Percentiles rank a stretch among this genome's conserved stretches.
These are phyloP conservation scores for Peromyscus leucopus DNA, from an alignment of 2,113 vertebrate genomes.

Conservation along the genomic window DNA sequence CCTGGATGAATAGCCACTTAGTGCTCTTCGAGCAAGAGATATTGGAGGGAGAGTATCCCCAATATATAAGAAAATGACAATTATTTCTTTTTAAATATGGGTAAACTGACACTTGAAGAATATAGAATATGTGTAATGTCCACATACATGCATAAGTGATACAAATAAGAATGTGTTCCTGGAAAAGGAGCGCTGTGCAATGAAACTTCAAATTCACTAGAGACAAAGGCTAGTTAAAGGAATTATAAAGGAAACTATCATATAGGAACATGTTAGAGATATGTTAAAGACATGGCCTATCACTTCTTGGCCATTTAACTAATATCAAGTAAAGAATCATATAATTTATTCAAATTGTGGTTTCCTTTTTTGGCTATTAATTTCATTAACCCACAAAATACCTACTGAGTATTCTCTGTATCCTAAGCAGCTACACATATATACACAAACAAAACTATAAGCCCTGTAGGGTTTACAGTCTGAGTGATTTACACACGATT, in stretches of 20 bases:
- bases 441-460: conserved; percentile 21
- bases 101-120: conserved; percentile 30
- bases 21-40: conserved; percentile 55
- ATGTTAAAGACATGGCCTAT: background rate
- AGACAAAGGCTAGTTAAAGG: conserved; percentile 36
- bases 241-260: conserved; percentile 49
- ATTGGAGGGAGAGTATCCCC: conserved; percentile 40
- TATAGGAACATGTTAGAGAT: background rate
- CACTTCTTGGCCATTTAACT: background rate
- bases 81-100: conserved; percentile 68
- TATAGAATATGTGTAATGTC: background rate
- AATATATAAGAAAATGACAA: conserved; percentile 45
- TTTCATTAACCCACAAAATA: conserved; percentile 57
- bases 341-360: conserved; percentile 40
- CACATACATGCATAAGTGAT: conserved; percentile 12
- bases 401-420: conserved; percentile 3
- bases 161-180: background rate
- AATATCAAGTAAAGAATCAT: background rate
- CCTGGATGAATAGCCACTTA: conserved; percentile 64
- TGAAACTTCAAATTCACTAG: conserved; percentile 46
- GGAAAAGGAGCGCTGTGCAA: background rate
- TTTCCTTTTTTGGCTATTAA: conserved; percentile 55
- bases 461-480: background rate
- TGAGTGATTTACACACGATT: background rate
- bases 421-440: background rate